Base-by-base conservation (phyloP, 1,140 invertebrate species). In the Orius insidiosus region DNA sequence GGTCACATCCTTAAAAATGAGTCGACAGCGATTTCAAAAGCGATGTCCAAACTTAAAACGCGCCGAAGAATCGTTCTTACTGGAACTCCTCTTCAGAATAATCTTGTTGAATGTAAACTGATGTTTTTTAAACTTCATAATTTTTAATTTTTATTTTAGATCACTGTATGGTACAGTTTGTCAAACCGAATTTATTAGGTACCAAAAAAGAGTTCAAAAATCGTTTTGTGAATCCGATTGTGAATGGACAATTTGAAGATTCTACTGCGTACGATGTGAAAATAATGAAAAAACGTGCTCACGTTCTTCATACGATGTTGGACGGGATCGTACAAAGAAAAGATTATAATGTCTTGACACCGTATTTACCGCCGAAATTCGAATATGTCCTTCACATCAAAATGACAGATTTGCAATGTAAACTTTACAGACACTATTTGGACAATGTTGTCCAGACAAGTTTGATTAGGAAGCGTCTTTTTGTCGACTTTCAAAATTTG, bases 101-200 rank as follows among this genome's bases (percentile, higher is more conserved):
- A 96, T 70, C 71, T 97, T 9, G 74, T 75, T 56, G 93, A 97
- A 71, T 97, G 80, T 84, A 66, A n/a, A n/a, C n/a, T 41, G 18
- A 4, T 4, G 6, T n/a, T 16, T 5, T 18, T 24, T 18, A 41
- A n/a, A 41, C 39, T 41, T 24, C 13, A 5, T 36, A 34, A 42
- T 48, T 16, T 19, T 33, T 13, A 41, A 10, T 45, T 14, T 39
- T 31, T 47, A 41, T 59, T 63, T 8, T 62, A 89, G 74, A 96
- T 69, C 88, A 95, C 62, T 90, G 86, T 59, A 97, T 97, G 92
- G 84, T 95, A 13, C 78, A 87, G 53, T 95, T 97, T 67, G 88
- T 96, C 4, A 96, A 95, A 61, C 90, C 90, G 1, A 88, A 81
- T 65, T 67, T 96, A 2, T 63, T 97, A 7, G 92, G 92, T 53